phyloP scores from a whole-genome alignment of 2,888 invertebrate genomes.

The Ditylenchus weischeri region DNA sequence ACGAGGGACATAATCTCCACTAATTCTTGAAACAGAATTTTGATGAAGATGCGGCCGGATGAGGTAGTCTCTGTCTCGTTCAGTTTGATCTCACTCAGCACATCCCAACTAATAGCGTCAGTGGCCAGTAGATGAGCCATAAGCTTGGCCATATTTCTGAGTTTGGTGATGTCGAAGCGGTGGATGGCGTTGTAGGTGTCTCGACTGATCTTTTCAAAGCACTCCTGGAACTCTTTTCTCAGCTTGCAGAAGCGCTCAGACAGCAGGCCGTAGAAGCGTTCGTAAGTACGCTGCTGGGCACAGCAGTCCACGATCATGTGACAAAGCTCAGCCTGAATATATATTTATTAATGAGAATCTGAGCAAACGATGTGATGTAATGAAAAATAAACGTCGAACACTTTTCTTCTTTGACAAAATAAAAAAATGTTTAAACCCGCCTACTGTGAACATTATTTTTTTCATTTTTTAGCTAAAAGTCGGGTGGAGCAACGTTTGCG shows the following conservation, averaged over 20 bases:
- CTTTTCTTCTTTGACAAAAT: not conserved
- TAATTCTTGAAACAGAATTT: constrained; percentile 87
- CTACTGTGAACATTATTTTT: no score
- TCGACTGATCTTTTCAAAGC: constrained; percentile 88
- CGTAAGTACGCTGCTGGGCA: constrained; percentile 95
- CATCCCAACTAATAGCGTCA: constrained; percentile 58
- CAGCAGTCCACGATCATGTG: constrained; percentile 99
- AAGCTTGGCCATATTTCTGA: constrained; percentile 92
- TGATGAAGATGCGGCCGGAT: constrained; percentile 93
- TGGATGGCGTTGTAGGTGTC: constrained; percentile 89
- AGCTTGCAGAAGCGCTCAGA: constrained; percentile 90
- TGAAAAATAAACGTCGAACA: not conserved
- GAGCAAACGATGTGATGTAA: not conserved
- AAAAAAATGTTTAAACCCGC: no score
- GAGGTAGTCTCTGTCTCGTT: constrained; percentile 97
- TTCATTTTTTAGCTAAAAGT: no score
- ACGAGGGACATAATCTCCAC: constrained; percentile 91
- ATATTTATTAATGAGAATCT: not conserved
- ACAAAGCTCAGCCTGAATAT: constrained; percentile 73
- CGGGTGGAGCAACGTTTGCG: no score
- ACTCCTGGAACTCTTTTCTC: constrained; percentile 83
- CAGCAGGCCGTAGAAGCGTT: constrained; percentile 91
- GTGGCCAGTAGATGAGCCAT: constrained; percentile 92
- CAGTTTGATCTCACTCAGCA: constrained; percentile 79
- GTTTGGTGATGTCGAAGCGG: constrained; percentile 86